These are phyloP conservation scores for Anas capensis DNA, from an alignment of 2,797 vertebrate genomes.

Conservation along the genomic window DNA sequence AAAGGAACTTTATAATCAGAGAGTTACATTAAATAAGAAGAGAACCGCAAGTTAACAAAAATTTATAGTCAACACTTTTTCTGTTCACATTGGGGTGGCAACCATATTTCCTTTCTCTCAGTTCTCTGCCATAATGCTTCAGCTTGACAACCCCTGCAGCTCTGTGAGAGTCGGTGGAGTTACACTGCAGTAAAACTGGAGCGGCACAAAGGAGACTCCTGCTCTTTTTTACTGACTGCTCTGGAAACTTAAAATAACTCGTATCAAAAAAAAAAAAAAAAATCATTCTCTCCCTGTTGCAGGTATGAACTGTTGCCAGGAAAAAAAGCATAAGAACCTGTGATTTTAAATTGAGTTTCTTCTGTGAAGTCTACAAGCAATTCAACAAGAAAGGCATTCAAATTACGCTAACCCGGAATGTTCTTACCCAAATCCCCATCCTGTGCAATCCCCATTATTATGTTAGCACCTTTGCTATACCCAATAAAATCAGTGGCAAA, in stretches of 20 bases:
- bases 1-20: constrained; percentile 15
- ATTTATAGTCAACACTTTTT: constrained; percentile 32
- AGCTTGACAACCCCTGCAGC: not conserved
- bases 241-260: constrained; percentile 2
- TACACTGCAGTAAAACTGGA: not conserved
- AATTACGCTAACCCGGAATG: not conserved
- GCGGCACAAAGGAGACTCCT: not conserved
- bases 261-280: not conserved
- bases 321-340: constrained; percentile 1
- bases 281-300: not conserved
- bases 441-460: not conserved
- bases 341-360: not conserved
- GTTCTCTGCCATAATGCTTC: not conserved
- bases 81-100: not conserved
- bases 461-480: not conserved
- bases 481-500: not conserved
- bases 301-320: not conserved
- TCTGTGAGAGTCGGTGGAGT: not conserved
- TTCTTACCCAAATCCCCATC: not conserved
- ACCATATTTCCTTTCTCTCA: not conserved
- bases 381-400: not conserved
- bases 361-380: not conserved
- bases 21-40: constrained; percentile 49
- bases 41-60: not conserved
- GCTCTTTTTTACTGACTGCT: not conserved